Evolutionary conservation across 2,797 vertebrate genomes (phyloP).

Genomic region (Onychomys arenicola): DNA sequence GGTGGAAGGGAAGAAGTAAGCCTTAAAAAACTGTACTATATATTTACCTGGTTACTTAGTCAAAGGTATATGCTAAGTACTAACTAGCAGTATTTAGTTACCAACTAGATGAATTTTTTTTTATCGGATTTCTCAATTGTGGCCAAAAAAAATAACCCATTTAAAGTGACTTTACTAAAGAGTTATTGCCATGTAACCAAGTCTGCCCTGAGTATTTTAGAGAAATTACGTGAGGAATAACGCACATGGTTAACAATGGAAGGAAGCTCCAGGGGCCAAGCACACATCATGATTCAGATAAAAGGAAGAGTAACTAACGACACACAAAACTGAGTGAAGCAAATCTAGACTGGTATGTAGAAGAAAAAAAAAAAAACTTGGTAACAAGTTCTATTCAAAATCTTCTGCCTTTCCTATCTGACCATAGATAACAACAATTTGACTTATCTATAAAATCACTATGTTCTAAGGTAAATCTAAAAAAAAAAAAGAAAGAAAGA

Average conservation of each 20-base stretch:
- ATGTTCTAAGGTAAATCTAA: not conserved
- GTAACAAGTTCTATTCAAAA: not conserved
- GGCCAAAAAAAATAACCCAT: not conserved
- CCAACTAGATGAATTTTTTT: not conserved
- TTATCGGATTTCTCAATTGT: slow-evolving; percentile 3
- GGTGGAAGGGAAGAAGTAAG: not conserved
- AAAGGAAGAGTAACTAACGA: slow-evolving; percentile 1
- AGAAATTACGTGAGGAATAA: not conserved
- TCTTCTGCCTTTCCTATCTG: not conserved
- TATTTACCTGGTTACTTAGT: not conserved
- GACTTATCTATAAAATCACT: slow-evolving; percentile 31
- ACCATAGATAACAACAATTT: not conserved
- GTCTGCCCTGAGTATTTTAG: not conserved
- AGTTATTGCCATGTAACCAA: not conserved
- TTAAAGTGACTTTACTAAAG: not conserved
- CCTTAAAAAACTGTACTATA: slow-evolving; percentile 13
- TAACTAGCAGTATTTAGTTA: not conserved
- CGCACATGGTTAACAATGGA: not conserved
- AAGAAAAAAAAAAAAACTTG: not conserved
- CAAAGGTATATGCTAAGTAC: not conserved
- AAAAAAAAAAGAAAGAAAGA: not conserved
- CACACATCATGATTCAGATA: not conserved
- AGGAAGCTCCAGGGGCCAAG: not conserved
- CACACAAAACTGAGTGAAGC: not conserved
- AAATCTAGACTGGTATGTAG: not conserved